Percentiles rank a stretch among this genome's conserved stretches.
Conservation (phyloP, 2,888 invertebrate genomes). For the Apamea crenata region DNA sequence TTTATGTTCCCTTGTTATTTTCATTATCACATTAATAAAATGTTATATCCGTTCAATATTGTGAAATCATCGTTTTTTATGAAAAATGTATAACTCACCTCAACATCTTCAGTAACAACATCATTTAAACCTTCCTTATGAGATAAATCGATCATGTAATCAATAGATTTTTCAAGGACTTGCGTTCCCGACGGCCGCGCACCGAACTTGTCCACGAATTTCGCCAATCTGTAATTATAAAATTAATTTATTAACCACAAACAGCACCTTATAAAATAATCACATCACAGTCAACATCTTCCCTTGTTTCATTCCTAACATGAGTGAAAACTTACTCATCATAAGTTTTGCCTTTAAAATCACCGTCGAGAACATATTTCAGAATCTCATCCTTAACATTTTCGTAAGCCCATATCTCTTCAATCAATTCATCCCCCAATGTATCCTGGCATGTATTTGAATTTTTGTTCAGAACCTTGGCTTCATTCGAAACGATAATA, state of each 20-base stretch:
- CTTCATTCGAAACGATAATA: slow-evolving; percentile 72
- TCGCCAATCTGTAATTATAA: slow-evolving; percentile 77
- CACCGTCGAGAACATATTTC: slow-evolving; percentile 86
- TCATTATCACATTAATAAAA: background rate
- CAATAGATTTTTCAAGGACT: slow-evolving; percentile 92
- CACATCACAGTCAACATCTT: background rate
- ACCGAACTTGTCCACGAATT: slow-evolving; percentile 91
- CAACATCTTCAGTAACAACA: slow-evolving; percentile 93
- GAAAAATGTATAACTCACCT: slow-evolving; percentile 71
- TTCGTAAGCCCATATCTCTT: slow-evolving; percentile 91
- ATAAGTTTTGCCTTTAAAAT: slow-evolving; percentile 90
- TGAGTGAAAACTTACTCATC: slow-evolving; percentile 81
- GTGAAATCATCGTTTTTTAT: background rate
- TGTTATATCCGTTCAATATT: background rate
- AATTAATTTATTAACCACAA: background rate
- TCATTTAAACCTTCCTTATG: slow-evolving; percentile 84
- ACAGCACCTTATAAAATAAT: background rate
- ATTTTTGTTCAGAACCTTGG: slow-evolving; percentile 75
- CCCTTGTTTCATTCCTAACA: background rate
- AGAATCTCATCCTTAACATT: slow-evolving; percentile 88
- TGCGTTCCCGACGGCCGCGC: slow-evolving; percentile 91
- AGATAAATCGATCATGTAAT: slow-evolving; percentile 90
- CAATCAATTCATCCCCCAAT: slow-evolving; percentile 85
- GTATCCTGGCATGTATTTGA: slow-evolving; percentile 77
- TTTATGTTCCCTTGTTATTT: too few relatives aligned